phyloP scores from a whole-genome alignment of 1,140 invertebrate genomes.

The Cecropterus lyciades region DNA sequence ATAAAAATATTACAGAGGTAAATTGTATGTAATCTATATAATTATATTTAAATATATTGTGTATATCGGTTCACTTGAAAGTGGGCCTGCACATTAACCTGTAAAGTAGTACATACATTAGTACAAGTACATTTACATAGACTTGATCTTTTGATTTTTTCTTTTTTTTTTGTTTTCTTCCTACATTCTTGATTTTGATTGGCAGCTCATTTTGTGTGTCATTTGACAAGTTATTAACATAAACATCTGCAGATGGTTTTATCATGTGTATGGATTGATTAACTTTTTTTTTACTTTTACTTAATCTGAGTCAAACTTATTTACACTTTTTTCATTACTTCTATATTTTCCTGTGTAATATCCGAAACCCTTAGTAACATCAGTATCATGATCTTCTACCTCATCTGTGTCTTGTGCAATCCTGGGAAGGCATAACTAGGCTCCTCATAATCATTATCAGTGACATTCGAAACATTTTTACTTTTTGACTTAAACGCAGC shows the following conservation, averaged over 20 bases:
- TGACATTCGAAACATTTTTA: slow-evolving; percentile 31
- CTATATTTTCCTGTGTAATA: slow-evolving; percentile 10
- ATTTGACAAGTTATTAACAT: background rate
- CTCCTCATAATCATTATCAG: slow-evolving; percentile 40
- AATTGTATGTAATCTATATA: no score
- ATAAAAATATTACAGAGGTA: no score
- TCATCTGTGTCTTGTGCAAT: slow-evolving; percentile 54
- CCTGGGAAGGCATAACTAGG: slow-evolving; percentile 54
- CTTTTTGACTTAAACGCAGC: slow-evolving; percentile 58
- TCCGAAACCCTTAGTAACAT: slow-evolving; percentile 15
- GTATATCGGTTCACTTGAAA: no score
- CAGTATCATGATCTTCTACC: background rate
- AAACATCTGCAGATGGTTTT: background rate
- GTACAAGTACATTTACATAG: background rate
- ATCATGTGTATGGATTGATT: slow-evolving; percentile 1
- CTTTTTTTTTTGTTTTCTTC: slow-evolving; percentile 44
- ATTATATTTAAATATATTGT: no score
- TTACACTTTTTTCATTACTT: background rate
- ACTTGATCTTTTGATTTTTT: slow-evolving; percentile 46
- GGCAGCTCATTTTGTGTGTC: background rate
- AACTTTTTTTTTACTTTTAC: slow-evolving; percentile 26
- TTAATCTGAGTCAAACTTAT: background rate
- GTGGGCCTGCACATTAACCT: no score
- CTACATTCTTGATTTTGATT: slow-evolving; percentile 20
- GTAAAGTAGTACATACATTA: no score